Conservation (phyloP, 1,140 invertebrate genomes). For the Atta texana region DNA sequence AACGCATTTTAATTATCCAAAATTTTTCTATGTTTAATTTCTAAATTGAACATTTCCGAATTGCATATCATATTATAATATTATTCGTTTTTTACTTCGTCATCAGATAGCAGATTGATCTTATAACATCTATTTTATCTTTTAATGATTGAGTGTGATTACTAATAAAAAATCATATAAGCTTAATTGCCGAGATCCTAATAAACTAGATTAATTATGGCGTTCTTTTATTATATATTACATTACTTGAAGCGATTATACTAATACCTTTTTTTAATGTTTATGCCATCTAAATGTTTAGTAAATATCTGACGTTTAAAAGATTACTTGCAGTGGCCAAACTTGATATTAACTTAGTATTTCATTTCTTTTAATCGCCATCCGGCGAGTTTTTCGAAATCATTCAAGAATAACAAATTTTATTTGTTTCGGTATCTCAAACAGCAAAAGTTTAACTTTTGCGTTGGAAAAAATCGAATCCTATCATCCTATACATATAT, state of each 20-base stretch:
- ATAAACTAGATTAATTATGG: constrained; percentile 12
- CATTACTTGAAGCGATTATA: constrained; percentile 6
- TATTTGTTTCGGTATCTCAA: constrained; percentile 2
- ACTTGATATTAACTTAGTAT: background rate
- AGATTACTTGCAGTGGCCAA: background rate
- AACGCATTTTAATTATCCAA: background rate
- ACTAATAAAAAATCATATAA: background rate
- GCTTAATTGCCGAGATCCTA: background rate
- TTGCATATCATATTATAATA: background rate
- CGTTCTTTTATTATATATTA: background rate
- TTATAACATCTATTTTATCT: background rate
- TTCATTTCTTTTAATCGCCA: background rate
- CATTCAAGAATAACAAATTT: background rate
- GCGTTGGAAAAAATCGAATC: background rate
- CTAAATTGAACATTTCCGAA: background rate
- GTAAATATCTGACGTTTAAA: background rate
- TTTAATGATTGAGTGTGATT: background rate
- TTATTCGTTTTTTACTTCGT: constrained; percentile 10
- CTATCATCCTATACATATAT: background rate
- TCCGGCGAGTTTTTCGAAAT: background rate
- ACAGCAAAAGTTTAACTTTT: background rate
- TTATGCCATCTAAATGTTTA: constrained; percentile 14
- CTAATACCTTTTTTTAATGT: background rate
- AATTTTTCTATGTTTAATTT: constrained; percentile 9
- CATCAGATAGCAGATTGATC: background rate